phyloP scores from a whole-genome alignment of 2,797 vertebrate species.

The Gymnoscopelus microlampas region DNA sequence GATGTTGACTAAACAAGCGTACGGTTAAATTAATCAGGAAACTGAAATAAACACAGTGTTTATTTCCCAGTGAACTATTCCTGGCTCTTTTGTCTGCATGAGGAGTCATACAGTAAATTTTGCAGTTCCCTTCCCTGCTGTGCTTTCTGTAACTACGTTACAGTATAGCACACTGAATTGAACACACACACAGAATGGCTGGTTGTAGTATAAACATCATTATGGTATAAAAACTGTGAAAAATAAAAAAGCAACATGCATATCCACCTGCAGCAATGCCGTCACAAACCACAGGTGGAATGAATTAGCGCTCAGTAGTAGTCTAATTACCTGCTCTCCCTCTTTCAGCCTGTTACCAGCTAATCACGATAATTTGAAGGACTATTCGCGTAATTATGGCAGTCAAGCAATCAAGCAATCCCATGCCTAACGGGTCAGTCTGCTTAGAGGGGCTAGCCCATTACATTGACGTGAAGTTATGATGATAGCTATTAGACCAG shows the following conservation, averaged over 20 bases:
- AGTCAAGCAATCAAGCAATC: constrained; percentile 68
- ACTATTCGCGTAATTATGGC: constrained; percentile 74
- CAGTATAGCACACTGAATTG: constrained; percentile 54
- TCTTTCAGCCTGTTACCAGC: constrained; percentile 72
- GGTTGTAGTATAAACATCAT: constrained; percentile 56
- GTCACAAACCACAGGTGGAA: constrained; percentile 39
- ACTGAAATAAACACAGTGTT: constrained; percentile 61
- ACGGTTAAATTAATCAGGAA: constrained; percentile 69
- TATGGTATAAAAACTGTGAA: constrained; percentile 42
- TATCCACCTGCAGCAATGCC: constrained; percentile 63
- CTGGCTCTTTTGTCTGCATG: constrained; percentile 43
- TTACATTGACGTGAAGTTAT: constrained; percentile 75
- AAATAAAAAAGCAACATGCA: constrained; percentile 42
- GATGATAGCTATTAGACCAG: constrained; percentile 73
- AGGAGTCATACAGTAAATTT: constrained; percentile 33
- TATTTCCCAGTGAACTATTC: constrained; percentile 12
- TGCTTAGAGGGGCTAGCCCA: constrained; percentile 62
- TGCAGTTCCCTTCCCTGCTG: constrained; percentile 25
- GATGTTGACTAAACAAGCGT: constrained; percentile 54
- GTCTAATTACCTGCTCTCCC: constrained; percentile 75
- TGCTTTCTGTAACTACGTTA: constrained; percentile 37
- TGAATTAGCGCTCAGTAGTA: constrained; percentile 64
- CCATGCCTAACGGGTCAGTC: constrained; percentile 72
- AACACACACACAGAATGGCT: constrained; percentile 35
- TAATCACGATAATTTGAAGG: constrained; percentile 75